Evolutionary conservation across 92 coral and sea anemone species (phyloP).

Genomic region (Paragorgia papillata): DNA sequence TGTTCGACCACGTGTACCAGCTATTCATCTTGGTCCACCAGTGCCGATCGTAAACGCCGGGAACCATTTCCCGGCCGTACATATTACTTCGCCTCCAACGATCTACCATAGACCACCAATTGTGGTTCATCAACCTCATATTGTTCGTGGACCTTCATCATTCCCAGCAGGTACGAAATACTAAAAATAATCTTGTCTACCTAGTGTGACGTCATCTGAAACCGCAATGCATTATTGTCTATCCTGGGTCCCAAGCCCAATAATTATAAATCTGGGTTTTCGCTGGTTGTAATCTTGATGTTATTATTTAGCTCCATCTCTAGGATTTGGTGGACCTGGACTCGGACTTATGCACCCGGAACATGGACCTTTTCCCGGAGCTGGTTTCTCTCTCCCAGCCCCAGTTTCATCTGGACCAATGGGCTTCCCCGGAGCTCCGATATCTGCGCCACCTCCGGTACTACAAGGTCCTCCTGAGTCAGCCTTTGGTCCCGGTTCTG

Average conservation of each 20-base stretch:
- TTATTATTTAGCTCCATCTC: too few relatives aligned
- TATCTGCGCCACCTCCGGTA: background rate
- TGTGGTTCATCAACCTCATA: conserved; percentile 98
- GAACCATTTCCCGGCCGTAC: conserved; percentile 99
- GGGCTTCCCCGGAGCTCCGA: background rate
- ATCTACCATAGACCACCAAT: conserved; percentile 99
- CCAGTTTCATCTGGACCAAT: background rate
- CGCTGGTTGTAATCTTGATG: too few relatives aligned
- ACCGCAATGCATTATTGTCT: too few relatives aligned
- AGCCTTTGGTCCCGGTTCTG: conserved; percentile 11
- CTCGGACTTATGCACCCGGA: conserved; percentile 16
- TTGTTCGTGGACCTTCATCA: conserved; percentile 62
- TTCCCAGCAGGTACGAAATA: conserved; percentile 11
- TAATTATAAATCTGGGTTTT: too few relatives aligned
- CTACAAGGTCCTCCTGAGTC: background rate
- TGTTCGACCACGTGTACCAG: conserved; percentile 97
- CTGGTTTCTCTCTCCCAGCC: conserved; percentile 2
- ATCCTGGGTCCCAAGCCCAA: too few relatives aligned
- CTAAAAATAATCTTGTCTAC: background rate
- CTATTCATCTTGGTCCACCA: conserved; percentile 99
- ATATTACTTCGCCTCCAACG: conserved; percentile 98
- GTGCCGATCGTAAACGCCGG: conserved; percentile 99
- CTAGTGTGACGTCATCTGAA: too few relatives aligned
- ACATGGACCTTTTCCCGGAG: background rate
- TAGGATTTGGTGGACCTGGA: too few relatives aligned